Conservation (phyloP, 2,888 invertebrate genomes). For the Archips xylosteana region DNA sequence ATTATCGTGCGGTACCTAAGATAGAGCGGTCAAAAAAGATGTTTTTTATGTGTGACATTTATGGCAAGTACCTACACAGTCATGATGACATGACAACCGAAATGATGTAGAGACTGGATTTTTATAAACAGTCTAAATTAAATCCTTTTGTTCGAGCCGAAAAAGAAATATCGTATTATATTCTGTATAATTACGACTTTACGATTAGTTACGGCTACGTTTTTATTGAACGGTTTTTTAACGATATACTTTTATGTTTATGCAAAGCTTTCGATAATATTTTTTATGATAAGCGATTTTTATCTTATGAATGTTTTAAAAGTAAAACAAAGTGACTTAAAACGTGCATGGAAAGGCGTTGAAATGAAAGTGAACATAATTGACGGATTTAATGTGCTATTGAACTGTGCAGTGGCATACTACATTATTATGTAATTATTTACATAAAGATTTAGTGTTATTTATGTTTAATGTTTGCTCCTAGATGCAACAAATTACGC, state of each 20-base stretch:
- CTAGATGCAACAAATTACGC: no score
- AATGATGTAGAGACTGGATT: no score
- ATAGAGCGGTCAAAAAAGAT: no score
- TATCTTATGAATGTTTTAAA: conserved; percentile 19
- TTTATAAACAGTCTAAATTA: no score
- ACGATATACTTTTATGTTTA: not conserved
- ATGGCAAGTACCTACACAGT: no score
- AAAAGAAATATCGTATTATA: not conserved
- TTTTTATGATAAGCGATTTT: not conserved
- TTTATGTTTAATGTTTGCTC: no score
- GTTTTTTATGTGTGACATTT: no score
- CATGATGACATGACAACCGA: no score
- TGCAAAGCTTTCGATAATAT: not conserved
- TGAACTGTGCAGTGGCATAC: conserved; percentile 17
- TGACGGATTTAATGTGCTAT: conserved; percentile 43
- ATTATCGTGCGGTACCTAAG: no score
- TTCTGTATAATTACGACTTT: not conserved
- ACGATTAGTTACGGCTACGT: not conserved
- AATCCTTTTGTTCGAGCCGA: no score
- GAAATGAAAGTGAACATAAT: conserved; percentile 52
- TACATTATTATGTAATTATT: no score
- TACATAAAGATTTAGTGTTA: no score
- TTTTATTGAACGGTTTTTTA: not conserved
- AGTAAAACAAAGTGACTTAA: conserved; percentile 27
- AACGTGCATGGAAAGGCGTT: conserved; percentile 44